phyloP scores from a whole-genome alignment of 2,113 vertebrate species.

The Ploceus nigricollis region DNA sequence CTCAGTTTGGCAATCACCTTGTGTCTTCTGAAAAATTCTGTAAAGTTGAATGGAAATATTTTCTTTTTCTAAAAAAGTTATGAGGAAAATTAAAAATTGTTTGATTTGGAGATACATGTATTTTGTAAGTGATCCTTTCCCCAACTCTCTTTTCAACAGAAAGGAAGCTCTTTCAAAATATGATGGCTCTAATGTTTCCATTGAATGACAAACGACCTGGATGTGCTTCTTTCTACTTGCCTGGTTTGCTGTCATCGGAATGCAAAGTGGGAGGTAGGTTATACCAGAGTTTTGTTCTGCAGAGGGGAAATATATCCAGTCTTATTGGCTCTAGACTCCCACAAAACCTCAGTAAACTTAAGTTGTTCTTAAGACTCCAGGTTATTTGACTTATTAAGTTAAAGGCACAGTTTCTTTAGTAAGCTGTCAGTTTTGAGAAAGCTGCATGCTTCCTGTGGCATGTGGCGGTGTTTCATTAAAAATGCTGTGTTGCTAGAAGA shows the following conservation, averaged over 20 bases:
- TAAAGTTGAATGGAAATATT: not conserved
- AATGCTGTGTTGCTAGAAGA: not conserved
- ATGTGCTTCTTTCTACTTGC: not conserved
- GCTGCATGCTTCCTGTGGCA: not conserved
- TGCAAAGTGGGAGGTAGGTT: not conserved
- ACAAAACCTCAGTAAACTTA: not conserved
- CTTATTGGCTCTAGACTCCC: not conserved
- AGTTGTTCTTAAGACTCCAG: not conserved
- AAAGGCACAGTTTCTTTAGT: not conserved
- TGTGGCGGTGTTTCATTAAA: not conserved
- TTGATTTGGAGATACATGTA: not conserved
- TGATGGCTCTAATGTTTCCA: not conserved
- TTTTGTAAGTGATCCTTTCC: not conserved
- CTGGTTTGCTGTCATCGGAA: not conserved
- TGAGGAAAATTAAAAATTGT: not conserved
- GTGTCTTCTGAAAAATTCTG: not conserved
- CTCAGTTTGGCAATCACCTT: not conserved
- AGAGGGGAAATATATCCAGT: not conserved
- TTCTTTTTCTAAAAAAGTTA: not conserved
- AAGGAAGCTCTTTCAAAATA: not conserved
- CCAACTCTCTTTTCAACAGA: not conserved
- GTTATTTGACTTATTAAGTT: not conserved
- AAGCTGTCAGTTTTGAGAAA: not conserved
- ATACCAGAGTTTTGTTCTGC: not conserved
- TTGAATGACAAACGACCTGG: not conserved